Base-by-base conservation (phyloP, 2,113 vertebrate genomes). In the Lasiurus cinereus region DNA sequence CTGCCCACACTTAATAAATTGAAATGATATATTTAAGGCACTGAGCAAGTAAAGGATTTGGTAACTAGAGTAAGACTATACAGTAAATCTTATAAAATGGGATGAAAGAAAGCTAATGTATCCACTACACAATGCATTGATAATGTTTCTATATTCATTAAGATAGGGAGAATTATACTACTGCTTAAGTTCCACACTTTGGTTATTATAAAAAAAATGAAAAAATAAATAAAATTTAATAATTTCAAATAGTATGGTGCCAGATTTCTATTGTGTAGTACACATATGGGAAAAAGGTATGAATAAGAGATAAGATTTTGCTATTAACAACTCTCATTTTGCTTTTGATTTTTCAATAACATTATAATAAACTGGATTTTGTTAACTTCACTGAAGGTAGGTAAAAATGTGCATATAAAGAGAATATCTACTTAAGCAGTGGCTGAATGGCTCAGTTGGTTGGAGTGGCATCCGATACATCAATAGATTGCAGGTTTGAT, bases 341-440 rank as follows among this genome's bases (percentile, higher is more conserved):
- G 13, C 5, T 52, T 76, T 82, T 92, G 56, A 89, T 50, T 27
- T 39, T 86, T 22, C 13, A 95, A 70, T 48, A 85, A 36, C 10
- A 77, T 67, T 33, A 5, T 67, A n/a, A 52, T 33, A 86, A 90
- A 74, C 21, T 59, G 50, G 24, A 83, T 90, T 95, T 83, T 93
- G 31, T 74, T 91, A 8, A 77, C 16, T 10, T 19, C 29, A 90
- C 3, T 92, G 86, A 77, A 14, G 69, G 46, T 50, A 91, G 50
- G 11, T 83, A 27, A 70, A 88, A 62, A 33, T 93, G 52, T 91
- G 7, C 15, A 64, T 73, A 90, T 85, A 95, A 94, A 90, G 62
- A 77, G 29, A 88, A 72, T 1, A 36, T 8, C 6, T 3, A 93
- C 14, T 95, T 90, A 64, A 64, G 62, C 12, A 27, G 27, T 64